Evolutionary conservation across 2,113 vertebrate species (phyloP).

Genomic region (Spea bombifrons): DNA sequence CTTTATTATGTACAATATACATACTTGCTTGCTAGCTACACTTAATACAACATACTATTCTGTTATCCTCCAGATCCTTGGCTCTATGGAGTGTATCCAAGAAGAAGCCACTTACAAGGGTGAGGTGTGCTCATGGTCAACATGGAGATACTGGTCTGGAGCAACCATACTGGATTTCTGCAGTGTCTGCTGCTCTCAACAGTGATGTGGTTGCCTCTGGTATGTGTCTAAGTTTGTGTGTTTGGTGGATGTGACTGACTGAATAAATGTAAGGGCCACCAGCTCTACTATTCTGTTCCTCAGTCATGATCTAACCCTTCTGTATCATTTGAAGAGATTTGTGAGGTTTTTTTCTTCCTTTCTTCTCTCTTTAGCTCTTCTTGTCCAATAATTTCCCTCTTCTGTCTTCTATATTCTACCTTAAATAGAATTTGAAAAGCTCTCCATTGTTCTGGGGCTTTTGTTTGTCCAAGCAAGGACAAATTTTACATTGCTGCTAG

Average conservation of each 20-base stretch:
- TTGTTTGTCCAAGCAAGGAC: no score
- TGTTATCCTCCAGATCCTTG: constrained; percentile 68
- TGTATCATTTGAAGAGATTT: neutral
- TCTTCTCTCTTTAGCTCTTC: neutral
- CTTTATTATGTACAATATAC: no score
- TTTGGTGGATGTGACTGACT: constrained; percentile 46
- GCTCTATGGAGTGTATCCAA: constrained; percentile 89
- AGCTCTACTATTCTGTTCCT: no score
- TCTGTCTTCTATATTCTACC: no score
- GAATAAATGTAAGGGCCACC: neutral
- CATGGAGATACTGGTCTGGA: constrained; percentile 70
- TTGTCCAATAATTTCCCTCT: neutral
- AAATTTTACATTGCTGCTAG: no score
- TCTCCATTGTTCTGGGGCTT: no score
- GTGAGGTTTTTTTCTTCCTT: neutral
- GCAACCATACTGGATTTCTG: constrained; percentile 80
- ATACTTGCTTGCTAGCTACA: neutral
- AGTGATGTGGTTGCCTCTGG: constrained; percentile 85
- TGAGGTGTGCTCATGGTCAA: constrained; percentile 78
- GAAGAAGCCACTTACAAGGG: constrained; percentile 82
- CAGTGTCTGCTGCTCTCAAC: constrained; percentile 81
- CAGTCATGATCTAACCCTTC: no score
- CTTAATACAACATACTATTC: neutral
- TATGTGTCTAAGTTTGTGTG: constrained; percentile 48
- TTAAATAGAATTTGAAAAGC: no score